phyloP scores from a whole-genome alignment of 2,888 invertebrate genomes.

The Drosophila algonquin region DNA sequence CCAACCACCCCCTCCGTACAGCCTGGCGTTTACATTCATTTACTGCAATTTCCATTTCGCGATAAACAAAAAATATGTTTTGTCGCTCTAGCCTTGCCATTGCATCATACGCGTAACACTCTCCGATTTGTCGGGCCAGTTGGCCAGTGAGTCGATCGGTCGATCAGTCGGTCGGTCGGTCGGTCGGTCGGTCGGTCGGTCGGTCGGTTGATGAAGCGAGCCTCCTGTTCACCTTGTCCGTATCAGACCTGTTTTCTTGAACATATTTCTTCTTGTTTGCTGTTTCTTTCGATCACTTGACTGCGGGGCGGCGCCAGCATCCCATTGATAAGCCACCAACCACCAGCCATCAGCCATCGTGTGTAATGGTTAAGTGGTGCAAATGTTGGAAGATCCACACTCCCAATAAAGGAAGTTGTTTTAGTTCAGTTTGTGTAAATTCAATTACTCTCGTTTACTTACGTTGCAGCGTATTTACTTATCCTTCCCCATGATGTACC shows the following conservation, averaged over 20 bases:
- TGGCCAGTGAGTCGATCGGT: constrained; percentile 27
- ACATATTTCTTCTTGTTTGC: constrained; percentile 23
- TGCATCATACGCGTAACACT: constrained; percentile 37
- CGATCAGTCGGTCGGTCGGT: constrained; percentile 1
- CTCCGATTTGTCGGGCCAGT: constrained; percentile 12
- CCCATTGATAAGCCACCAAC: background rate
- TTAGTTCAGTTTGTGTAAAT: background rate
- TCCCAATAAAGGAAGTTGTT: background rate
- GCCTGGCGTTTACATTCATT: constrained; percentile 7
- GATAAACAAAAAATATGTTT: constrained; percentile 51
- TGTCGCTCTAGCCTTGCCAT: constrained; percentile 46
- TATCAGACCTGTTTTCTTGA: constrained; percentile 27
- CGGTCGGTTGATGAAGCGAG: constrained; percentile 40
- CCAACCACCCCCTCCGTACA: background rate
- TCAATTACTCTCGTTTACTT: too few relatives aligned
- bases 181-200: constrained; percentile 10
- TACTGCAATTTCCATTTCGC: constrained; percentile 6
- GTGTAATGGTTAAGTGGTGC: background rate
- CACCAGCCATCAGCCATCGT: background rate
- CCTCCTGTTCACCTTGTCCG: constrained; percentile 58
- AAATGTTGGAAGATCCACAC: background rate
- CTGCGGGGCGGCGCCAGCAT: background rate
- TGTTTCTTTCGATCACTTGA: background rate
- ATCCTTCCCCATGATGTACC: background rate
- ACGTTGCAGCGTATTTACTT: background rate